Base-by-base conservation (phyloP, 2,888 invertebrate genomes). In the Chironomus tentans region DNA sequence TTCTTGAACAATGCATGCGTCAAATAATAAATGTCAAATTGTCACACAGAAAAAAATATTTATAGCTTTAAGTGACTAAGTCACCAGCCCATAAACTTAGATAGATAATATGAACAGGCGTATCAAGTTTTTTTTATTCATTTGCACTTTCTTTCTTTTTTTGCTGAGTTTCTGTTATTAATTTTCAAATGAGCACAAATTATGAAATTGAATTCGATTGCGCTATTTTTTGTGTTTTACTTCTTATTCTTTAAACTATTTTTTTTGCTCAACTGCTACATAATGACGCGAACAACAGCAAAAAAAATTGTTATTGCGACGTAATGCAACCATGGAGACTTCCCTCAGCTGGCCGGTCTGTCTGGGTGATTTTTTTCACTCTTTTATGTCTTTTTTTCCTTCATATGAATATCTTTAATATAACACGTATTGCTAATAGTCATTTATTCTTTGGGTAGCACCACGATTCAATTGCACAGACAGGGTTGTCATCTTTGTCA, bases 141-240 rank as follows among this genome's bases (percentile, higher is more conserved):
- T 62, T 62, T 22, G 2, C 13, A n/a, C 15, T 50, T 50, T 50
- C 13, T 50, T 56, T 18, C 50, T 15, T 56, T 56, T 18, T 56
- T 18, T 56, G 56, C 2, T 56, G 56, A 56, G n/a, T 56, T 56
- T 18, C n/a, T 18, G 15, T 56, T 15, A 56, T 56, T 56, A 38
- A 38, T 65, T 21, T 24, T 65, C 22, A 21, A 65, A 56, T 56
- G 56, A 15, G 56, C 56, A 56, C n/a, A 56, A 65, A 65, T 65
- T 65, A 65, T 65, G 65, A 65, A 65, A 65, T 65, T 65, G 12
- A 65, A 65, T 65, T 65, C 65, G 21, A 65, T 65, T 22, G 65
- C 65, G 65, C 65, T 18, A 21, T 56, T 65, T 65, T 65, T 24
- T 65, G 65, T 22, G 24, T 21, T 13, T 65, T 65, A 7, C 38